Evolutionary conservation across 2,888 invertebrate species (phyloP).

Genomic region (Cryptus viduatorius): DNA sequence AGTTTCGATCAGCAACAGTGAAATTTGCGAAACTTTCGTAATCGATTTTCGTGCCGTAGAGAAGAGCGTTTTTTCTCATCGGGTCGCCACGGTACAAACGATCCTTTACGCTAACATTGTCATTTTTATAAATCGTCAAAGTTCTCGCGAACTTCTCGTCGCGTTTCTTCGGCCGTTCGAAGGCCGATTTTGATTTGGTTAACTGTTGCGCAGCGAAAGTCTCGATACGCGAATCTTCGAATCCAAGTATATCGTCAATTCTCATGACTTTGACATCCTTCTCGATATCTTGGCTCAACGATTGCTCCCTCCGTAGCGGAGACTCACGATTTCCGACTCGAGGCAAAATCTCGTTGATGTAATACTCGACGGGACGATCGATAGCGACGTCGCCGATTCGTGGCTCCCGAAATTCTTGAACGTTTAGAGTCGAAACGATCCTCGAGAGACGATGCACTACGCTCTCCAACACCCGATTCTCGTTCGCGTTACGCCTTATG

Average conservation of each 20-base stretch:
- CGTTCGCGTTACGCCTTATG: conserved; percentile 87
- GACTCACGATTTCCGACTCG: conserved; percentile 26
- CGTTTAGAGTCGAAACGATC: conserved; percentile 86
- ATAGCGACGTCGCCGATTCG: conserved; percentile 33
- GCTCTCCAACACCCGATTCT: conserved; percentile 87
- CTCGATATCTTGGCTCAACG: conserved; percentile 30
- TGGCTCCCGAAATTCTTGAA: conserved; percentile 85
- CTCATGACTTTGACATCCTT: conserved; percentile 58
- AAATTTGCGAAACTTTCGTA: conserved; percentile 32
- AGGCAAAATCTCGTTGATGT: conserved; percentile 75
- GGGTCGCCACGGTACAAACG: conserved; percentile 62
- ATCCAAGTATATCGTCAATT: conserved; percentile 68
- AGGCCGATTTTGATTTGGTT: conserved; percentile 17
- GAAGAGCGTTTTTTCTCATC: conserved; percentile 51
- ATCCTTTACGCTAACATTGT: conserved; percentile 64
- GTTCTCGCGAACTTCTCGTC: conserved; percentile 29
- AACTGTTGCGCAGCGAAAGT: conserved; percentile 50
- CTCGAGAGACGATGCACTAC: conserved; percentile 87
- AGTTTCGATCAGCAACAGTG: conserved; percentile 7
- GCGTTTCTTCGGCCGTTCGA: conserved; percentile 6
- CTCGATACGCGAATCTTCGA: conserved; percentile 31
- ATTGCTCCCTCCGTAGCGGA: conserved; percentile 2
- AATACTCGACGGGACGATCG: conserved; percentile 73
- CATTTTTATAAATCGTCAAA: conserved; percentile 62
- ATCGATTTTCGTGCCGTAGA: conserved; percentile 51